Base-by-base conservation (phyloP, 1,140 invertebrate species). In the Reticulitermes speratus region DNA sequence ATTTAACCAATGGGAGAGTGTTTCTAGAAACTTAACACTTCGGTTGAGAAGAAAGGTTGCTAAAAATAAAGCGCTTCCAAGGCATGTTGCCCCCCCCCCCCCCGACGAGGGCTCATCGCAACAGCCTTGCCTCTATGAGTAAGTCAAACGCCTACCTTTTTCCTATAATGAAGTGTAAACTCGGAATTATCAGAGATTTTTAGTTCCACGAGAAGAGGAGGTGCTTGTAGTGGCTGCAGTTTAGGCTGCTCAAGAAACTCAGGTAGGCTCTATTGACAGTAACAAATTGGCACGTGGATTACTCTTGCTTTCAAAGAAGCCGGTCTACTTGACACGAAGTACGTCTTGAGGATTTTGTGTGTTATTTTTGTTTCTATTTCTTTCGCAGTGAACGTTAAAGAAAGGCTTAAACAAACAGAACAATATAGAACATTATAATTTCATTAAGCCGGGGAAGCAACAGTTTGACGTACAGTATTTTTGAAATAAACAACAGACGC, bases 161-260 rank as follows among this genome's bases (percentile, higher is more conserved):
- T 75, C 65, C n/a, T 75, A 25, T 75, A 75, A 75, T 75, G 65
- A 30, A 75, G n/a, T 30, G 65, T 75, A 30, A 75, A 75, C n/a
- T 75, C 7, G n/a, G 65, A 75, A 75, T 75, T 75, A 75, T 75
- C 65, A 75, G 5, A 75, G 65, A 75, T 75, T 75, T 75, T 75
- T 75, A 75, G 65, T 75, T 75, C 25, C 65, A 75, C 65, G 65
- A n/a, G 8, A 75, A 75, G 65, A 75, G 65, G 65, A 75, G 8
- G 65, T 75, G 65, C 65, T 75, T 14, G 65, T n/a, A 30, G 52
- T 55, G 65, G n/a, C 65, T 75, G 25, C 65, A 75, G 25, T 5
- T n/a, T 7, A 1, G 25, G 65, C 7, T 21, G 52, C 52, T 55
- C 52, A 12, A 55, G 52, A 21, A 21, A 75, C 7, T 30, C 65